These are phyloP conservation scores for Montipora capitata DNA, from an alignment of 92 coral and sea anemone species.

Conservation along the genomic window DNA sequence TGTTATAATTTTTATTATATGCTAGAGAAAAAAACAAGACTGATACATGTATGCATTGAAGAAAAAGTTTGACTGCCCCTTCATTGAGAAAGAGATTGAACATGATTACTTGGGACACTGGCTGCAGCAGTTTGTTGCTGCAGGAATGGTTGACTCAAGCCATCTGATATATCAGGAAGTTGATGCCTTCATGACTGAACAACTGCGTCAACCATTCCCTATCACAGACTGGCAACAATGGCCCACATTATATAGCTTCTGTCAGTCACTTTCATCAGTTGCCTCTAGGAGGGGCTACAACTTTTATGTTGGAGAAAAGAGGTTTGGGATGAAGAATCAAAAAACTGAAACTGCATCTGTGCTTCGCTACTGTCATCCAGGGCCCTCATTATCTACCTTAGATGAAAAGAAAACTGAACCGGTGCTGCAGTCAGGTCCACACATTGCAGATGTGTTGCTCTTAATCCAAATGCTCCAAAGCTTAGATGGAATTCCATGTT, in stretches of 20 bases:
- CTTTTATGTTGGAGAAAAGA: conserved; percentile 45
- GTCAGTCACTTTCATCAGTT: conserved; percentile 60
- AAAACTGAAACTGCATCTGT: conserved; percentile 55
- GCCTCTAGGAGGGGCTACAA: conserved; percentile 62
- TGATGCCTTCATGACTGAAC: conserved; percentile 74
- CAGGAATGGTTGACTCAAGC: conserved; percentile 58
- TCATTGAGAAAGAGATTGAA: conserved; percentile 28
- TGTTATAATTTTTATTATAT: no score
- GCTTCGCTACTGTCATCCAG: conserved; percentile 60
- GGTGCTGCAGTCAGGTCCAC: conserved; percentile 47
- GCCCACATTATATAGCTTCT: conserved; percentile 72
- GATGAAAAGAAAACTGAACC: conserved; percentile 39
- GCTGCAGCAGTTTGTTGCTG: conserved; percentile 64
- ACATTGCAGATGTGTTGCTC: no score
- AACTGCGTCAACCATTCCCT: conserved; percentile 69
- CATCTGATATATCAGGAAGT: conserved; percentile 68
- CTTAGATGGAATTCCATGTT: no score
- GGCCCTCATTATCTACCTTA: conserved; percentile 66
- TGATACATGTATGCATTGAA: no score
- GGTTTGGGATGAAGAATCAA: conserved; percentile 66
- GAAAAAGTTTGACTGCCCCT: no score
- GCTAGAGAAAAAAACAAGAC: no score
- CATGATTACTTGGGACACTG: conserved; percentile 69
- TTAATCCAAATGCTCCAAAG: no score
- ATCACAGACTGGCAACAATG: conserved; percentile 65